Conservation (phyloP, 2,888 invertebrate genomes). For the Slavum lentiscoides region DNA sequence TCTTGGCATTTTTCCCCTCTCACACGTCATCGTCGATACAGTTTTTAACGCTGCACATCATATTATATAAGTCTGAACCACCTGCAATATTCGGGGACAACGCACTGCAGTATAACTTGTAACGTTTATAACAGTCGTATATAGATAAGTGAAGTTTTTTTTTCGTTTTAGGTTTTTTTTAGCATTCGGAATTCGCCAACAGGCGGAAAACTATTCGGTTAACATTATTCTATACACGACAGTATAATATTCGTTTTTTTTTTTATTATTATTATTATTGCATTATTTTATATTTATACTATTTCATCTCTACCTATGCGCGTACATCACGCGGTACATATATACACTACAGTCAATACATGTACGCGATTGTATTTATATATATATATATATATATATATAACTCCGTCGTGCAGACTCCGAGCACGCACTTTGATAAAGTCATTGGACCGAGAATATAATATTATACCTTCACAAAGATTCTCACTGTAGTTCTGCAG, state of each 20-base stretch:
- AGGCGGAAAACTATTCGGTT: slow-evolving; percentile 21
- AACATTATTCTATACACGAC: slow-evolving; percentile 12
- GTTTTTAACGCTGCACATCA: no score
- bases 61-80: background rate
- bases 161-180: slow-evolving; percentile 22
- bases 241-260: slow-evolving; percentile 13
- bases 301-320: slow-evolving; percentile 2
- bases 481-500: slow-evolving; percentile 1
- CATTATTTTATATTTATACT: background rate
- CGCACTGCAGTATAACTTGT: slow-evolving; percentile 29
- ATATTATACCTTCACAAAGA: background rate
- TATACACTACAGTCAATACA: background rate
- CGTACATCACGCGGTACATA: background rate
- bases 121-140: slow-evolving; percentile 31
- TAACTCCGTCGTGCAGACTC: background rate
- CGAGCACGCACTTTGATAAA: slow-evolving; percentile 6
- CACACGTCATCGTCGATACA: no score
- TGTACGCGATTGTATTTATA: no score
- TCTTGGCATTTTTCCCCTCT: no score
- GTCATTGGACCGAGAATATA: slow-evolving; percentile 15
- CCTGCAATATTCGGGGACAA: slow-evolving; percentile 21
- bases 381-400: background rate
- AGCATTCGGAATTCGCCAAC: slow-evolving; percentile 30
- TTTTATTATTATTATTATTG: slow-evolving; percentile 16
- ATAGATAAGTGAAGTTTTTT: slow-evolving; percentile 28